These are phyloP conservation scores for Phaethon lepturus DNA, from an alignment of 2,113 vertebrate species.

Conservation along the genomic window DNA sequence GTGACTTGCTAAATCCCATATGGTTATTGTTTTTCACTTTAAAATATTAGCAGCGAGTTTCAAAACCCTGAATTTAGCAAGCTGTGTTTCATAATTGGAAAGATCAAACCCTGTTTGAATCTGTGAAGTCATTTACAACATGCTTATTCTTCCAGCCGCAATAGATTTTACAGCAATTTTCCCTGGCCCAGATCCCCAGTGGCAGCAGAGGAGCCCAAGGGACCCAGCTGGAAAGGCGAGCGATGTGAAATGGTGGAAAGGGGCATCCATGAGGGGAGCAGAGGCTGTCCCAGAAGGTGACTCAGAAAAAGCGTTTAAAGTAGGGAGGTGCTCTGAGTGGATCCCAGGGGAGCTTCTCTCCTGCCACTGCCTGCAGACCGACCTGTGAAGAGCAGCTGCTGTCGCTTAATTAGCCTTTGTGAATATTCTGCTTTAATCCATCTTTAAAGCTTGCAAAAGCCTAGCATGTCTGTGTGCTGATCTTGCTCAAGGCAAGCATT, in stretches of 20 bases:
- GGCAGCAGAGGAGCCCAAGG: background rate
- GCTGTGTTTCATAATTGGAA: background rate
- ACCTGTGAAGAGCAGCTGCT: conserved; percentile 20
- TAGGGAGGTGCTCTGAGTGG: background rate
- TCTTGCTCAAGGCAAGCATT: background rate
- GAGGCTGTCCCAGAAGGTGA: background rate
- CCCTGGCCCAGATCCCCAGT: background rate
- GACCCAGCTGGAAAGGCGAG: background rate
- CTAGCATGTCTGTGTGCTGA: background rate
- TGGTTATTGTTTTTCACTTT: conserved; percentile 27
- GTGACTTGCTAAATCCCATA: conserved; percentile 12
- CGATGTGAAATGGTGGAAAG: background rate
- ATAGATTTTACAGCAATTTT: background rate
- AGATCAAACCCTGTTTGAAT: background rate
- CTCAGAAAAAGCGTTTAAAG: background rate
- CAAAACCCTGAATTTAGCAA: conserved; percentile 24
- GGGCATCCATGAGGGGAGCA: accelerated
- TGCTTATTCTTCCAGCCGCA: background rate
- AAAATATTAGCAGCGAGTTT: conserved; percentile 24
- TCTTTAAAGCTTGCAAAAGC: background rate
- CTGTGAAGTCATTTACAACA: background rate
- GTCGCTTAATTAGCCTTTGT: background rate
- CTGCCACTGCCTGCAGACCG: background rate
- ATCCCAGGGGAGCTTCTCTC: background rate
- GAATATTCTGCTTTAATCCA: conserved; percentile 4